These are phyloP conservation scores for Procambarus clarkii DNA, from an alignment of 1,140 invertebrate genomes.

Conservation along the genomic window DNA sequence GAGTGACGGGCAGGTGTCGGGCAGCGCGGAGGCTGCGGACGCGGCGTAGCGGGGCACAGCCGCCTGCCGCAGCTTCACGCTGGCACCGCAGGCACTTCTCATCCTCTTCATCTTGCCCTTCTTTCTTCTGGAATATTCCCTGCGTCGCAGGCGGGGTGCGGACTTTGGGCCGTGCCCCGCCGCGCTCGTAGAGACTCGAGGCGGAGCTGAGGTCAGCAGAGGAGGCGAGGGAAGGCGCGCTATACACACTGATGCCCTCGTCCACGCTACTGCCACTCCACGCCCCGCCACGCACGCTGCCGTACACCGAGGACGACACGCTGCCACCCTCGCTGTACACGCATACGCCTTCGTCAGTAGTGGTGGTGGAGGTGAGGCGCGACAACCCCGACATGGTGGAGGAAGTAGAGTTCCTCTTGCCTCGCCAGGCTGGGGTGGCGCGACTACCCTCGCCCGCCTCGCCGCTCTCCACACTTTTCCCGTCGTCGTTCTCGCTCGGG, in stretches of 20 bases:
- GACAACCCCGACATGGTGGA: constrained; percentile 51
- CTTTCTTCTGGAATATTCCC: constrained; percentile 13
- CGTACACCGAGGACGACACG: constrained; percentile 52
- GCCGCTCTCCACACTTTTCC: background rate
- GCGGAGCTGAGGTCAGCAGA: constrained; percentile 16
- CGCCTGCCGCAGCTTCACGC: constrained; percentile 46
- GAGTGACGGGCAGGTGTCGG: constrained; percentile 67
- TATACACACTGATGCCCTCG: constrained; percentile 54
- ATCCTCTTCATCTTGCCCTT: constrained; percentile 41
- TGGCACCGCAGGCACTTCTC: constrained; percentile 67
- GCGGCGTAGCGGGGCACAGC: constrained; percentile 25
- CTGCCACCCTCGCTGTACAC: constrained; percentile 60
- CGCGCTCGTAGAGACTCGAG: constrained; percentile 10
- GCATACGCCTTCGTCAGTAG: constrained; percentile 69
- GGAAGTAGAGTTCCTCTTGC: constrained; percentile 45
- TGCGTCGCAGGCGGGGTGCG: constrained; percentile 6
- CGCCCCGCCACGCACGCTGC: constrained; percentile 29
- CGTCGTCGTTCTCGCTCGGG: background rate
- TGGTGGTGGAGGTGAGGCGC: constrained; percentile 62
- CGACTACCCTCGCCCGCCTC: background rate
- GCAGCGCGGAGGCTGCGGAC: constrained; percentile 55
- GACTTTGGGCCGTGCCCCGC: constrained; percentile 46
- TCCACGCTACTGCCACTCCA: constrained; percentile 36
- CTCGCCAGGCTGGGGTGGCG: background rate
- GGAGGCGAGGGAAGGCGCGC: constrained; percentile 38